Evolutionary conservation across 2,797 vertebrate genomes (phyloP).

Genomic region (Pseudotriccus pelzelni): DNA sequence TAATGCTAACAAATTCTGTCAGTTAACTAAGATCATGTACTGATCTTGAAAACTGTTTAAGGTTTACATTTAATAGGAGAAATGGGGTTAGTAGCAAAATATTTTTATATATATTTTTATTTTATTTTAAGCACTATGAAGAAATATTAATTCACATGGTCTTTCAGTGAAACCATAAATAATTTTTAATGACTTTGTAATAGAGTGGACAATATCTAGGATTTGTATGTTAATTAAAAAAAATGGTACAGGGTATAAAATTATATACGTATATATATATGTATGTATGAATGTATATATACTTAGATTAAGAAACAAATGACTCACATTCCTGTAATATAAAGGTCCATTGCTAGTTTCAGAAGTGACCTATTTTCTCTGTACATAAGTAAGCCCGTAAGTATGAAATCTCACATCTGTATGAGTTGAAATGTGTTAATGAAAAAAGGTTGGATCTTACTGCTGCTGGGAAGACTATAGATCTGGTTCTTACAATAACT

Average conservation of each 20-base stretch:
- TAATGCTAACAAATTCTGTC: constrained; percentile 67
- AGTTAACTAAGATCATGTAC: constrained; percentile 71
- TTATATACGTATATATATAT: constrained; percentile 76
- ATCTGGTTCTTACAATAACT: constrained; percentile 74
- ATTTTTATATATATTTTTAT: constrained; percentile 81
- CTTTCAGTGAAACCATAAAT: constrained; percentile 78
- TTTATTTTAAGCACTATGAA: constrained; percentile 78
- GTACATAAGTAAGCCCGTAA: constrained; percentile 76
- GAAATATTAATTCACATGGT: constrained; percentile 74
- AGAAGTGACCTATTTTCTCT: constrained; percentile 77
- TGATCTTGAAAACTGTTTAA: constrained; percentile 77
- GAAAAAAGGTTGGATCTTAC: constrained; percentile 71
- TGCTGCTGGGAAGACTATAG: constrained; percentile 73
- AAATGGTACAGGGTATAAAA: constrained; percentile 77
- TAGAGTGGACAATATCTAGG: constrained; percentile 71
- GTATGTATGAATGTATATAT: constrained; percentile 81
- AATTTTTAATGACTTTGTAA: constrained; percentile 80
- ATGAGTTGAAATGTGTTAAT: constrained; percentile 79
- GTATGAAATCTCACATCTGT: constrained; percentile 76
- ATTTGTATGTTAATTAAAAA: constrained; percentile 77
- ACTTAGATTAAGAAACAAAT: constrained; percentile 80
- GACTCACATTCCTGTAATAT: constrained; percentile 79
- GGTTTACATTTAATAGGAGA: constrained; percentile 78
- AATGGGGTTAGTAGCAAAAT: constrained; percentile 78
- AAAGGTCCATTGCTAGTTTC: constrained; percentile 75